Conservation (phyloP, 2,888 invertebrate species). For the Lithosia quadra region DNA sequence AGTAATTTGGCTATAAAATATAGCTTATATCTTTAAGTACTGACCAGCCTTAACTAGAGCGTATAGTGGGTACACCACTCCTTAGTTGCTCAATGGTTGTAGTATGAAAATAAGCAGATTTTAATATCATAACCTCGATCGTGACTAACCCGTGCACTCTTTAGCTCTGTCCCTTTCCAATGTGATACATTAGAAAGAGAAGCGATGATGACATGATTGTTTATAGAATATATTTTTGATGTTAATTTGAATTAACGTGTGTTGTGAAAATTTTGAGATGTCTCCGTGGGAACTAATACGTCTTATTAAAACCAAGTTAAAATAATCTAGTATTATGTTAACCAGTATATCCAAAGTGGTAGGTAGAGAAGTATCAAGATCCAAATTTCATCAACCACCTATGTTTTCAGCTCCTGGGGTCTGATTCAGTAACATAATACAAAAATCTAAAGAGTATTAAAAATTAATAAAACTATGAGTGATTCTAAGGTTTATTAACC, state of each 20-base stretch:
- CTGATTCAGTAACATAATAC: too few species aligned
- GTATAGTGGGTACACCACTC: constrained; percentile 63
- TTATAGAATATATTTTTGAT: neutral
- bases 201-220: neutral
- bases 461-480: too few species aligned
- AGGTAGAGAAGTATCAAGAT: too few species aligned
- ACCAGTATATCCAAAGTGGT: too few species aligned
- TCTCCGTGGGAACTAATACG: neutral
- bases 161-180: constrained; percentile 42
- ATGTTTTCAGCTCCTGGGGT: too few species aligned
- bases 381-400: too few species aligned
- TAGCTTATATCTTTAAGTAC: constrained; percentile 10
- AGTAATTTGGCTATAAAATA: neutral
- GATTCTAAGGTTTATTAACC: too few species aligned
- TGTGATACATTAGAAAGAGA: constrained; percentile 24
- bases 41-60: constrained; percentile 8
- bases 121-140: constrained; percentile 76
- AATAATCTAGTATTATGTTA: too few species aligned
- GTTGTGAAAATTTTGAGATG: neutral
- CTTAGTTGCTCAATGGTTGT: constrained; percentile 69
- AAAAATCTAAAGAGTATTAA: too few species aligned
- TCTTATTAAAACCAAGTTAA: too few species aligned
- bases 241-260: neutral
- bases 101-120: constrained; percentile 74
- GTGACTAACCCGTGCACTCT: constrained; percentile 64